Evolutionary conservation across 2,113 vertebrate genomes (phyloP), one percentile per base, ranked within the genome.

Genomic region (Dromaius novaehollandiae): DNA sequence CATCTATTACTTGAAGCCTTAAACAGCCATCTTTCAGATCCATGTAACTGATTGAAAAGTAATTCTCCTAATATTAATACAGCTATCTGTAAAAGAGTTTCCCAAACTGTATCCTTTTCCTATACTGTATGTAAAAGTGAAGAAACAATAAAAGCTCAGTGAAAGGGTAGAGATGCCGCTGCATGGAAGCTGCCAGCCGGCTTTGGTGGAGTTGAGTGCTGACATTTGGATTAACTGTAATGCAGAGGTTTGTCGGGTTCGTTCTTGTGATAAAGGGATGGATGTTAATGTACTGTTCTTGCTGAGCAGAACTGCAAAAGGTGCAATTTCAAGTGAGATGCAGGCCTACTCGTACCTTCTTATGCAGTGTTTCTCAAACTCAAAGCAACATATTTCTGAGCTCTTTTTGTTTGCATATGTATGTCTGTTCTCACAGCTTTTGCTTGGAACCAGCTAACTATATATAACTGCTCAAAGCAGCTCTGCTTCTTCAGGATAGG

Each of bases 191-290:
- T 17, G 44, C 30, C 46, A 22, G 32, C 44, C 24, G 1, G 1
- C 34, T 36, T 36, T n/a, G 34, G n/a, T 56, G 24, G 69, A 58
- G n/a, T 42, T 1, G 2, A 12, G 55, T 3, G 40, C 50, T 53
- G 9, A 0, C 7, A 2, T 5, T 38, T 21, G 51, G 38, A 38
- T 9, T 24, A 22, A 11, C 32, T 6, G 14, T 44, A 15, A 26
- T 0, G 0, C 17, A 3, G 74, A 48, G 46, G 25, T 21, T 55
- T 6, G 28, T 26, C 64, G 5, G 0, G 18, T 13, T 53, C 2
- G 0, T n/a, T 21, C 34, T 20, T 3, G 19, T 6, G 70, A 7
- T 1, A 1, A 25, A 46, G 18, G 44, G 34, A 7, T 21, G 0
- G 6, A 8, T 34, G 1, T 64, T 38, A 0, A 58, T 21, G 42